Percentiles rank a stretch among this genome's conserved stretches.
Evolutionary conservation across 2,113 vertebrate genomes (phyloP).

Genomic region (Trichechus manatus): DNA sequence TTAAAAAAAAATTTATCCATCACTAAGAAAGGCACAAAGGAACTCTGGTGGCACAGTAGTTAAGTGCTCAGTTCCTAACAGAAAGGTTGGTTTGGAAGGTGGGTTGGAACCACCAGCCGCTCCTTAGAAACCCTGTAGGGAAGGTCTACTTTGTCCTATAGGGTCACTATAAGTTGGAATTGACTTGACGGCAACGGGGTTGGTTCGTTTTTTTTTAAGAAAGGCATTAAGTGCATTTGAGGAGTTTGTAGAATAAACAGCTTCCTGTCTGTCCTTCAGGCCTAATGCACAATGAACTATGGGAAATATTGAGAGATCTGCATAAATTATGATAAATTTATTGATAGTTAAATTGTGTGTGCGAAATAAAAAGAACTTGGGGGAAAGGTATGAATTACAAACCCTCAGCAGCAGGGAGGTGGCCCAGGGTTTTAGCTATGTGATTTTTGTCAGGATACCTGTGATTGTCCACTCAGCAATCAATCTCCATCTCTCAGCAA

Average conservation of each 20-base stretch:
- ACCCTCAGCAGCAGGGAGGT: not conserved
- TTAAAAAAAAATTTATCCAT: not conserved
- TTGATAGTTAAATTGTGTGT: not conserved
- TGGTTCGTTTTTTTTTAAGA: not conserved
- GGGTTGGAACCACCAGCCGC: not conserved
- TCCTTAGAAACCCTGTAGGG: not conserved
- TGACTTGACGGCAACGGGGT: not conserved
- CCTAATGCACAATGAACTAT: not conserved
- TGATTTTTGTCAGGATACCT: not conserved
- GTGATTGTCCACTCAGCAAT: accelerated
- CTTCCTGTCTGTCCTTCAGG: not conserved
- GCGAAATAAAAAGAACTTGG: not conserved
- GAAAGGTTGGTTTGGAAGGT: not conserved
- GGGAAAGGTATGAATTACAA: not conserved
- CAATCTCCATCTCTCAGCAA: not conserved
- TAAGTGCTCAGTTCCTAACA: not conserved
- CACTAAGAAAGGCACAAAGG: not conserved
- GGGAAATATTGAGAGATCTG: not conserved
- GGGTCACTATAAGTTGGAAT: not conserved
- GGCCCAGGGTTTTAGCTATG: accelerated
- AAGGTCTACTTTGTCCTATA: too few relatives aligned
- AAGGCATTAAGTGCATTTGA: not conserved
- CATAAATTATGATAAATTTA: not conserved
- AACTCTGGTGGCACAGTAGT: not conserved
- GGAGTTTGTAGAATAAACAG: not conserved